Base-by-base conservation (phyloP, 2,113 vertebrate species). In the Entelurus aequoreus region DNA sequence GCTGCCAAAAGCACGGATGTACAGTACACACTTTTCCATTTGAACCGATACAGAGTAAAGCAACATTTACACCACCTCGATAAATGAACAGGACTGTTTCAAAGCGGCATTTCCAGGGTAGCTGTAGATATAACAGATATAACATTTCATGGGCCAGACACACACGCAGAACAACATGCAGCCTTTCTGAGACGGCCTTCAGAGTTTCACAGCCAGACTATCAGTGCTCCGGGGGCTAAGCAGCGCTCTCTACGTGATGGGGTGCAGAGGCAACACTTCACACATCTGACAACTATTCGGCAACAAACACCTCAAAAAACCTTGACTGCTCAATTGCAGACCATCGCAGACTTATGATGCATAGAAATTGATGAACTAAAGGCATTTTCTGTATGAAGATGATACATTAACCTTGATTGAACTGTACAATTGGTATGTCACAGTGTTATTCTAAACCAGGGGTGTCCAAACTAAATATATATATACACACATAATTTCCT, bases 141-240 rank as follows among this genome's bases (percentile, higher is more conserved):
- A 66, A 48, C 59, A 68, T 69, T 68, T 21, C 65, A 42, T 77
- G 59, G 68, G 70, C 65, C 66, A 77, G 71, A 80, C 64, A 77
- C 62, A 70, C 55, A 66, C 57, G 57, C 49, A 74, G 57, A 71
- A 57, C 19, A 57, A n/a, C 62, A 60, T 12, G 46, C 35, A 57
- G 65, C 67, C 74, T 75, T 74, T 73, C 54, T 62, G 44, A 66
- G 42, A 66, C 54, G 66, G 64, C 56, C 37, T 74, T 74, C 63
- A 42, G 51, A 58, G 51, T 75, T 66, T 75, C 63, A 51, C 56
- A 79, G 84, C 82, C 84, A 81, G 81, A 87, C 83, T 78, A 82
- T 86, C 84, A 87, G 87, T 86, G 86, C 84, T 86, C 67, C 63
- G 72, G 77, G 86, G 83, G 87, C 86, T 70, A 57, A 64, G 46